Conservation (phyloP, 2,797 vertebrate species). For the Neoniphon sammara region DNA sequence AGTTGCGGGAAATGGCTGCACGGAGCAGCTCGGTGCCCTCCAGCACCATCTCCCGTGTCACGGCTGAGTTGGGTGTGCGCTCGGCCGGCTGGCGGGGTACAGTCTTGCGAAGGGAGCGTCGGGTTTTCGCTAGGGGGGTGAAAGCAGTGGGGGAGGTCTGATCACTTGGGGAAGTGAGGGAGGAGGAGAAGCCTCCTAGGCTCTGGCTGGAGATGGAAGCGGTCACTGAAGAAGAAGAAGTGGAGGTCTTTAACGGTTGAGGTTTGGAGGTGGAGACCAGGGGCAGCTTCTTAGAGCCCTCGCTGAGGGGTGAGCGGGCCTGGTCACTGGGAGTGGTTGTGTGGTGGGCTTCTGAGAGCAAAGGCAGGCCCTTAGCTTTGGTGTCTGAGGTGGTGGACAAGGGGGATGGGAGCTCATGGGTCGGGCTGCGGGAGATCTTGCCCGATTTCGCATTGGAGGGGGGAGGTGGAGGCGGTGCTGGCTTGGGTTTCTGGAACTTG, state of each 20-base stretch:
- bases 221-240: slow-evolving; percentile 65
- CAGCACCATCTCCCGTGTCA: slow-evolving; percentile 93
- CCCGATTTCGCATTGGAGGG: slow-evolving; percentile 82
- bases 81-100: slow-evolving; percentile 87
- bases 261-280: slow-evolving; percentile 88
- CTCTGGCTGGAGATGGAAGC: slow-evolving; percentile 71
- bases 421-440: slow-evolving; percentile 85
- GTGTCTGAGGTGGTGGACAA: slow-evolving; percentile 75
- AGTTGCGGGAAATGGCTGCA: slow-evolving; percentile 90
- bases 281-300: slow-evolving; percentile 84
- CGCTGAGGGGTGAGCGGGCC: slow-evolving; percentile 67
- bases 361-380: slow-evolving; percentile 81
- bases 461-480: slow-evolving; percentile 90
- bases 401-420: slow-evolving; percentile 82
- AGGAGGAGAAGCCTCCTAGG: slow-evolving; percentile 69
- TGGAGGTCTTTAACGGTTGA: slow-evolving; percentile 78
- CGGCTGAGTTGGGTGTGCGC: slow-evolving; percentile 88
- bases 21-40: slow-evolving; percentile 91
- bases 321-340: slow-evolving; percentile 76
- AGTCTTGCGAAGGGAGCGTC: slow-evolving; percentile 94
- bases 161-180: slow-evolving; percentile 61
- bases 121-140: slow-evolving; percentile 91
- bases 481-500: slow-evolving; percentile 91
- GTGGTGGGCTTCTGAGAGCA: slow-evolving; percentile 74
- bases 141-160: slow-evolving; percentile 85